Evolutionary conservation across 2,888 invertebrate genomes (phyloP).

Genomic region (Mythimna ferrago): DNA sequence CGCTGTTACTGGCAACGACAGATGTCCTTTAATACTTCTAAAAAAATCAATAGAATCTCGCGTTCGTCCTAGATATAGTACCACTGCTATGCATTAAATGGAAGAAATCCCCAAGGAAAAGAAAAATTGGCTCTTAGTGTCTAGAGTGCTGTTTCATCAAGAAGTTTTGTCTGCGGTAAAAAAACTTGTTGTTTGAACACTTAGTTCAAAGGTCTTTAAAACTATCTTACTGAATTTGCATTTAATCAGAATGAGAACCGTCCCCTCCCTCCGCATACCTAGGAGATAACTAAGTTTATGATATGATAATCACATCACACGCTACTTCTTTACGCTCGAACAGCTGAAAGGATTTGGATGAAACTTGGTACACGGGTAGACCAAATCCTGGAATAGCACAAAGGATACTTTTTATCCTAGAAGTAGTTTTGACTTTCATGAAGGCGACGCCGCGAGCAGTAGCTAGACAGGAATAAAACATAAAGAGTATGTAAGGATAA

Average conservation of each 20-base stretch:
- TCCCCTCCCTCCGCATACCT: too few relatives aligned
- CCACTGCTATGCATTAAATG: conserved; percentile 23
- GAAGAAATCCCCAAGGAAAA: conserved; percentile 7
- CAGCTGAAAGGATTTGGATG: too few relatives aligned
- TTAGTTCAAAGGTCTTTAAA: conserved; percentile 4
- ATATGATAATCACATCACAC: too few relatives aligned
- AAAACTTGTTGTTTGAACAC: conserved; percentile 12
- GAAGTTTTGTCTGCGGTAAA: conserved; percentile 27
- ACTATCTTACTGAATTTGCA: conserved; percentile 18
- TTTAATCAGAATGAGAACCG: conserved; percentile 19
- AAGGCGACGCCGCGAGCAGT: too few relatives aligned
- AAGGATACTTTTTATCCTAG: too few relatives aligned
- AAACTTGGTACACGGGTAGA: too few relatives aligned
- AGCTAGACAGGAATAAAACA: too few relatives aligned
- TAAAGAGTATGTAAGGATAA: too few relatives aligned
- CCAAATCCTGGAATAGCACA: too few relatives aligned
- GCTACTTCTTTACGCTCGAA: too few relatives aligned
- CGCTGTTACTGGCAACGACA: conserved; percentile 34
- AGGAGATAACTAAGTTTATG: too few relatives aligned
- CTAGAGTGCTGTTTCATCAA: conserved; percentile 7
- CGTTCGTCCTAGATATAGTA: conserved; percentile 21
- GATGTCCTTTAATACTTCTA: conserved; percentile 36
- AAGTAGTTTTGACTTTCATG: too few relatives aligned
- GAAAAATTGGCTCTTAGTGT: conserved; percentile 12
- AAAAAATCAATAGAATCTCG: conserved; percentile 35